Evolutionary conservation across 2,888 invertebrate genomes (phyloP), one percentile per base, ranked within the genome.

Genomic region (Dryomyza anilis): DNA sequence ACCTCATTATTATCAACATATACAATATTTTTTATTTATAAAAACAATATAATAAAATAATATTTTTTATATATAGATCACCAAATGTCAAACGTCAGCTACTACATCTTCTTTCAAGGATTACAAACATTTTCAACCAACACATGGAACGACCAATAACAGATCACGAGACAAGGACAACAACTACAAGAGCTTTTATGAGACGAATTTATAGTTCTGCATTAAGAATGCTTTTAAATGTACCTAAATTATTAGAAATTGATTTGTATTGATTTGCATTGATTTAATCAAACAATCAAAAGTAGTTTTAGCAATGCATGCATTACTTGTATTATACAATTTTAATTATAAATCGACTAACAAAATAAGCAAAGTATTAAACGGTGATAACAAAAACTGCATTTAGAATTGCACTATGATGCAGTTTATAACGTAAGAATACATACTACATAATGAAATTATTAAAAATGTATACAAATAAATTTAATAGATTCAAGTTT

Each of bases 171-270:
- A 79, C 67, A 79, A 78, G 69, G 70, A 72, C 66, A 79, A 78
- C 66, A 76, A 74, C 67, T 81, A 78, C 67, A 80, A 76, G 72
- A 81, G 78, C 72, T 81, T 74, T 65, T 82, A 78, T 68, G 81
- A 81, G 74, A 81, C 81, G 70, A 81, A 81, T 78, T 78, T 81
- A 74, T 81, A n/a, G 79, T 76, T 74, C 68, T 46, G n/a, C 27
- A 8, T 23, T 39, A n/a, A 39, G 7, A 23, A 43, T 43, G 5
- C 1, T 21, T 14, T 57, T 23, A 27, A 1, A 3, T n/a, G 10
- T 14, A 30, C 30, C 43, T 30, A 19, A 27, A 50, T 36, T 30
- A 43, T 56, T 43, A 30, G 23, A 56, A 30, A 43, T 23, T 48
- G 16, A 23, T 50, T n/a, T n/a, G n/a, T n/a, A n/a, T n/a, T n/a